Evolutionary conservation across 2,113 vertebrate species (phyloP).

Genomic region (Struthio camelus): DNA sequence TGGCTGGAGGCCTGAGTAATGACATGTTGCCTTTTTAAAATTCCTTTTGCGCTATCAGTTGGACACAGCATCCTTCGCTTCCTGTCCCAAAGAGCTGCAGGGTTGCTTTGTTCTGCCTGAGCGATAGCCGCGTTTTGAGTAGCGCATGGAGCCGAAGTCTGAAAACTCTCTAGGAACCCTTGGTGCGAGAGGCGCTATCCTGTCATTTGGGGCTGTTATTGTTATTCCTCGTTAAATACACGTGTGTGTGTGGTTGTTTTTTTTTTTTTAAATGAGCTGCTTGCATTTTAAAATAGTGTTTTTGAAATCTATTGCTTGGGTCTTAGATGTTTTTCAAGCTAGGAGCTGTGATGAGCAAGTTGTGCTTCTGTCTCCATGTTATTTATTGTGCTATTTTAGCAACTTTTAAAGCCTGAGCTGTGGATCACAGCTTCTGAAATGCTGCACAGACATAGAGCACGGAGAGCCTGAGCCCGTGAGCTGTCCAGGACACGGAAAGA

Average conservation of each 20-base stretch:
- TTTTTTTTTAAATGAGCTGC: background rate
- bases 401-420: fast-evolving
- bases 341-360: fast-evolving
- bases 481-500: fast-evolving
- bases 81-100: background rate
- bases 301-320: background rate
- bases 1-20: background rate
- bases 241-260: background rate
- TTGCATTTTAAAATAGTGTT: background rate
- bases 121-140: background rate
- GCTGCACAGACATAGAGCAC: fast-evolving
- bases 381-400: background rate
- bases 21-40: conserved; percentile 6
- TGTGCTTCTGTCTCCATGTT: fast-evolving
- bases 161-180: background rate
- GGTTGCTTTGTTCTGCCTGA: background rate
- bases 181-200: background rate
- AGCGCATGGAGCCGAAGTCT: background rate
- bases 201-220: fast-evolving
- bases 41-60: conserved; percentile 30
- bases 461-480: background rate
- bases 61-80: background rate
- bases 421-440: too few relatives aligned
- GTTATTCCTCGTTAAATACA: background rate
- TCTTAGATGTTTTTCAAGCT: background rate